phyloP scores from a whole-genome alignment of 2,888 invertebrate species.

The Synanthedon tipuliformis region DNA sequence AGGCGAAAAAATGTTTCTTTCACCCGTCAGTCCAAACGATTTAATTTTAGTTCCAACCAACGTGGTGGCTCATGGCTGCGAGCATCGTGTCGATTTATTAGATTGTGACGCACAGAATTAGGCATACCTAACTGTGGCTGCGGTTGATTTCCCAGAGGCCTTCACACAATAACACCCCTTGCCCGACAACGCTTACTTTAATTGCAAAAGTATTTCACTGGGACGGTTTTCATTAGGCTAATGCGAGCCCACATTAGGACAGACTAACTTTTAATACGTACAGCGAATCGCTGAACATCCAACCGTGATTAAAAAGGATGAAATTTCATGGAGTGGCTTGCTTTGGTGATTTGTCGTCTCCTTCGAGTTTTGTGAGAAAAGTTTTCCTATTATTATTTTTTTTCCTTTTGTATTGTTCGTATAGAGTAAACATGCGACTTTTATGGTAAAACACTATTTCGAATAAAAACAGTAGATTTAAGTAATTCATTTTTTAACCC shows the following conservation, averaged over 20 bases:
- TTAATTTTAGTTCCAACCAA: too few relatives aligned
- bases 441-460: too few relatives aligned
- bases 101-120: conserved; percentile 16
- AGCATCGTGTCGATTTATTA: conserved; percentile 20
- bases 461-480: too few relatives aligned
- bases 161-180: conserved; percentile 18
- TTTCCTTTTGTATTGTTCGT: too few relatives aligned
- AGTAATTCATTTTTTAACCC: too few relatives aligned
- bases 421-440: too few relatives aligned
- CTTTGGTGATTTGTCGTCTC: background rate
- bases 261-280: conserved; percentile 17
- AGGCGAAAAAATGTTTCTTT: too few relatives aligned
- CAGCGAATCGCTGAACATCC: conserved; percentile 12
- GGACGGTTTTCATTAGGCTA: conserved; percentile 38
- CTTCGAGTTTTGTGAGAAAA: background rate
- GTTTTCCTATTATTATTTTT: background rate
- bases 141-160: conserved; percentile 39
- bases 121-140: conserved; percentile 17
- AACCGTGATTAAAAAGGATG: conserved; percentile 20
- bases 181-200: conserved; percentile 34
- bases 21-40: too few relatives aligned
- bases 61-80: too few relatives aligned
- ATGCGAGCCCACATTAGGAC: conserved; percentile 20
- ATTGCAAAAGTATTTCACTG: conserved; percentile 41
- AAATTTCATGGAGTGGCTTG: background rate